Percentiles rank a stretch among this genome's conserved stretches.
phyloP scores from a whole-genome alignment of 53 echinoderm and acorn worm species.

The Hippasteria phrygiana region DNA sequence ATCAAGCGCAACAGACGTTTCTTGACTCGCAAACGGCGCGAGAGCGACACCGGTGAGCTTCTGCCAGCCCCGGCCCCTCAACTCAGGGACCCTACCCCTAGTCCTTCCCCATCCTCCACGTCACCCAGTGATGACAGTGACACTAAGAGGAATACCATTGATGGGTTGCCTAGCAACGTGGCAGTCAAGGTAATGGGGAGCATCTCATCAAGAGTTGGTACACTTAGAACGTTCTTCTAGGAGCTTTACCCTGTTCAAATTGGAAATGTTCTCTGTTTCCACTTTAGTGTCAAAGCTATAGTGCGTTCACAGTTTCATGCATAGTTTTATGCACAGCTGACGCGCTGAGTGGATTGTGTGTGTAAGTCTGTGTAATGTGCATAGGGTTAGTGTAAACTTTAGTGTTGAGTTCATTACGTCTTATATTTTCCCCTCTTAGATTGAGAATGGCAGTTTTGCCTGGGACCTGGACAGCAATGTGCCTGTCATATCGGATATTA shows the following conservation, averaged over 20 bases:
- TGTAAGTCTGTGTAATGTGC: too few species aligned
- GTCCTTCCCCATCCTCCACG: constrained; percentile 31
- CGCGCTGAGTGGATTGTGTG: too few species aligned
- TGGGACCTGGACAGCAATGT: constrained; percentile 54
- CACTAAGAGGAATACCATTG: constrained; percentile 15
- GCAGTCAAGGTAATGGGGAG: constrained; percentile 50
- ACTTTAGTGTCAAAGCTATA: too few species aligned
- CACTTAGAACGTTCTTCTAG: too few species aligned
- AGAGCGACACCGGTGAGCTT: constrained; percentile 29
- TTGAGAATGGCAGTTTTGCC: constrained; percentile 59
- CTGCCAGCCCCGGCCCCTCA: constrained; percentile 34
- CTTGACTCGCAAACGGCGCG: constrained; percentile 38
- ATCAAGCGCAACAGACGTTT: constrained; percentile 42
- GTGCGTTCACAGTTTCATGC: too few species aligned
- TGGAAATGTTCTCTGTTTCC: too few species aligned
- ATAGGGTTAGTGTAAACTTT: too few species aligned
- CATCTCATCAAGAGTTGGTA: too few species aligned
- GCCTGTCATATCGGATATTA: constrained; percentile 62
- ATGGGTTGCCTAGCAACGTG: constrained; percentile 47
- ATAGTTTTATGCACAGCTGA: too few species aligned
- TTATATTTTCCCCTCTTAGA: constrained; percentile 8
- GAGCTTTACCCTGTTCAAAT: too few species aligned
- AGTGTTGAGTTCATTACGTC: too few species aligned
- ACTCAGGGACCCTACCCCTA: background rate
- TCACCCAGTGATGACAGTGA: constrained; percentile 43